Evolutionary conservation across 2,797 vertebrate genomes (phyloP).

Genomic region (Cyclura pinguis): DNA sequence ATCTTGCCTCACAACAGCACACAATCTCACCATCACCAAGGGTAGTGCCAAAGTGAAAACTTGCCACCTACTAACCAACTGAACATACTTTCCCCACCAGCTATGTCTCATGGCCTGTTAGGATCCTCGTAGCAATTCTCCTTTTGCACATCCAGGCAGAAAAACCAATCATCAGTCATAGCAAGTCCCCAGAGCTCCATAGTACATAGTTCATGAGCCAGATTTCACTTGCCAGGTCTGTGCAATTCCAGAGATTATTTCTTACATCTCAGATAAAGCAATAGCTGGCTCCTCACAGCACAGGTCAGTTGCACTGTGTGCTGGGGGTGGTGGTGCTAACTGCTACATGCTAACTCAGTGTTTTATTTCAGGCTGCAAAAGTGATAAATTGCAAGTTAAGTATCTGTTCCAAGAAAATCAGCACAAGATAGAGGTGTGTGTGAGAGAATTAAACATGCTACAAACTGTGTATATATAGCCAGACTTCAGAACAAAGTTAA

Average conservation of each 20-base stretch:
- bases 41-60: neutral
- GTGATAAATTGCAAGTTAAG: slow-evolving; percentile 57
- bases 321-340: slow-evolving; percentile 35
- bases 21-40: no score
- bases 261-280: slow-evolving; percentile 47
- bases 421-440: slow-evolving; percentile 38
- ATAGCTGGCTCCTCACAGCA: slow-evolving; percentile 16
- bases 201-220: neutral
- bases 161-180: neutral
- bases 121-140: neutral
- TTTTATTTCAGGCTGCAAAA: slow-evolving; percentile 63
- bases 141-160: neutral
- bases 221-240: neutral
- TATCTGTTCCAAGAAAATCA: slow-evolving; percentile 61
- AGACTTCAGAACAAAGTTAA: slow-evolving; percentile 68
- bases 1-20: no score
- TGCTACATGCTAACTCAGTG: slow-evolving; percentile 31
- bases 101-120: neutral
- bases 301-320: slow-evolving; percentile 42
- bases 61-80: neutral
- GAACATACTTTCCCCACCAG: no score
- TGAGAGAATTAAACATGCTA: slow-evolving; percentile 46
- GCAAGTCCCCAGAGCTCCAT: neutral
- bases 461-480: slow-evolving; percentile 53
- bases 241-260: slow-evolving; percentile 4